Conservation (phyloP, 2,888 invertebrate species). For the Pristionchus japonicus region DNA sequence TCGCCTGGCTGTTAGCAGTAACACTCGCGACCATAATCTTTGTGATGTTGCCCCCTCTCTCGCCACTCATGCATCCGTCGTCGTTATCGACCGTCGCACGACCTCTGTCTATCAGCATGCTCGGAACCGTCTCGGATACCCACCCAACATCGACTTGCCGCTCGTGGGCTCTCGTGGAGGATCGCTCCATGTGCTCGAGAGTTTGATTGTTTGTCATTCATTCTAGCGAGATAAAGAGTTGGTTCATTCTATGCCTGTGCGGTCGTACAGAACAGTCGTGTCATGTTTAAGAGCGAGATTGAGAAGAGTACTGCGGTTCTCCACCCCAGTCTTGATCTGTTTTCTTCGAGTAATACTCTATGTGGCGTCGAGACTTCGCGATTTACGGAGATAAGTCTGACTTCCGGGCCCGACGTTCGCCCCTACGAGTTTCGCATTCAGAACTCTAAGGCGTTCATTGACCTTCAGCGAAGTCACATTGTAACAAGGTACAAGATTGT, state of each 20-base stretch:
- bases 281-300: constrained; percentile 7
- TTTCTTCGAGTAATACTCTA: background rate
- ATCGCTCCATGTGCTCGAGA: background rate
- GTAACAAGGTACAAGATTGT: constrained; percentile 17
- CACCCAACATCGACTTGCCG: background rate
- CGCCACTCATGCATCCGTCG: too few species aligned
- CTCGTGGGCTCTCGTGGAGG: background rate
- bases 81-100: too few species aligned
- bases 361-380: background rate
- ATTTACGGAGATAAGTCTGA: background rate
- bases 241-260: background rate
- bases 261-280: background rate
- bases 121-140: background rate
- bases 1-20: background rate
- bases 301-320: background rate
- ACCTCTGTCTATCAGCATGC: too few species aligned
- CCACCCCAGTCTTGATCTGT: background rate
- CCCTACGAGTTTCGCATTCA: background rate
- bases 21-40: too few species aligned
- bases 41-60: too few species aligned
- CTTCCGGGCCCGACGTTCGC: background rate
- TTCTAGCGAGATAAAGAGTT: background rate
- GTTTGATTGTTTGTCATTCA: background rate
- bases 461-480: constrained; percentile 12
- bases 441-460: background rate